These are phyloP conservation scores for Drosophila seclusa DNA, from an alignment of 2,888 invertebrate genomes.

Conservation along the genomic window DNA sequence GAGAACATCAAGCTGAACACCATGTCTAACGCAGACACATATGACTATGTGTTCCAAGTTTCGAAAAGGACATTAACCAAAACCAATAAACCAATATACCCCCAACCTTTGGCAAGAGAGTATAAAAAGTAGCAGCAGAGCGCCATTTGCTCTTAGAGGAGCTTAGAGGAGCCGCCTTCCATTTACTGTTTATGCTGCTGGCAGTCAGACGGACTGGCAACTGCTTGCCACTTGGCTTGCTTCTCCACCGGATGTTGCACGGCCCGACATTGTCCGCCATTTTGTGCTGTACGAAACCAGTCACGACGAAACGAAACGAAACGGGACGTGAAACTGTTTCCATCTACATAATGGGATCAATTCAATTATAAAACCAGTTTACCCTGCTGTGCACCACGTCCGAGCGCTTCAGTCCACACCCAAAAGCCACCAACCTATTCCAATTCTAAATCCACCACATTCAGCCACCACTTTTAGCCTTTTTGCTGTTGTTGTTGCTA, in stretches of 20 bases:
- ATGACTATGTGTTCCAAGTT: background rate
- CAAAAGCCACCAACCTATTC: slow-evolving; percentile 32
- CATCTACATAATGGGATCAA: slow-evolving; percentile 78
- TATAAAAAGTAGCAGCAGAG: background rate
- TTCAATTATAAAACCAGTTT: slow-evolving; percentile 77
- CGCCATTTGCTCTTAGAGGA: slow-evolving; percentile 36
- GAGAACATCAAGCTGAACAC: no score
- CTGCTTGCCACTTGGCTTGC: slow-evolving; percentile 36
- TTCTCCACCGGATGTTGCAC: slow-evolving; percentile 58
- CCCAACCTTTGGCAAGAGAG: background rate
- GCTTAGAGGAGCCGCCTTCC: slow-evolving; percentile 48
- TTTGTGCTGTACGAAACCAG: slow-evolving; percentile 52
- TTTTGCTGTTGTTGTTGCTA: slow-evolving; percentile 15
- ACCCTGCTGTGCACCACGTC: slow-evolving; percentile 40
- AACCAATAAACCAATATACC: background rate
- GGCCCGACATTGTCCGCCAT: slow-evolving; percentile 60
- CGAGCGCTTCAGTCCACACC: slow-evolving; percentile 20
- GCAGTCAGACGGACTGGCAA: slow-evolving; percentile 14
- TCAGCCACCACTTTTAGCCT: slow-evolving; percentile 30
- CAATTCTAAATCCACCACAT: slow-evolving; percentile 54
- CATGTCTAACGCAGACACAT: background rate
- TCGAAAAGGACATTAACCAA: background rate
- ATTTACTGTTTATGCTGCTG: slow-evolving; percentile 62
- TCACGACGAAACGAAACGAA: slow-evolving; percentile 30
- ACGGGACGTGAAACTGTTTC: slow-evolving; percentile 71